Evolutionary conservation across 2,888 invertebrate genomes (phyloP), one percentile per base, ranked within the genome.

Genomic region (Linnaemya tessellans): DNA sequence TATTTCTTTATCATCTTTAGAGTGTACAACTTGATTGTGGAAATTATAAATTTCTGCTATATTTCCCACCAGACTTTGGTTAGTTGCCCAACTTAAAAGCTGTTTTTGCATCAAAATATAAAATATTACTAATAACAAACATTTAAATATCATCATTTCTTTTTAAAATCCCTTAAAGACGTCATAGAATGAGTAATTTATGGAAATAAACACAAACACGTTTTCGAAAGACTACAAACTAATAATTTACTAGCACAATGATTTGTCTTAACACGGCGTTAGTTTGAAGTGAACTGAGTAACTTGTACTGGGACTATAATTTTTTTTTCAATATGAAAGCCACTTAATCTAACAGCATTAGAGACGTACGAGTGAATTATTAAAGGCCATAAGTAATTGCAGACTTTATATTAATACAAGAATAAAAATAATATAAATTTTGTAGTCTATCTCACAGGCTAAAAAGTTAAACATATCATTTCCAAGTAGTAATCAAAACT

Each of bases 171-270:
- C 8, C 5, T 4, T 30, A 15, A 9, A 46, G n/a, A 68, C 77
- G 77, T 78, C 77, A 78, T 49, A 1, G 20, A 67, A 35, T 58
- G 64, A 25, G 18, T 75, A 43, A 64, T 41, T 13, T n/a, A 22
- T 9, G 13, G 9, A 58, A 60, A 60, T 46, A 46, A 7, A 35
- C 15, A 18, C n/a, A 71, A 65, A 30, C 58, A 71, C 58, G 58
- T 30, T 10, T 46, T 15, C 18, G 18, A n/a, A 7, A 5, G 25
- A 10, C 3, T 25, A 13, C 1, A 8, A 30, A 30, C 7, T 0
- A 20, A 60, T 30, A 1, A 10, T 15, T 9, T 13, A 46, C 15
- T 51, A 25, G 51, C 62, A n/a, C n/a, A 58, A 30, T 30, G 18
- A 5, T 71, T 22, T 22, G 5, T 62, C 49, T 62, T 20, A 22